These are phyloP conservation scores for Parotocinclus haroldoi DNA, from an alignment of 2,797 vertebrate genomes.

Conservation along the genomic window DNA sequence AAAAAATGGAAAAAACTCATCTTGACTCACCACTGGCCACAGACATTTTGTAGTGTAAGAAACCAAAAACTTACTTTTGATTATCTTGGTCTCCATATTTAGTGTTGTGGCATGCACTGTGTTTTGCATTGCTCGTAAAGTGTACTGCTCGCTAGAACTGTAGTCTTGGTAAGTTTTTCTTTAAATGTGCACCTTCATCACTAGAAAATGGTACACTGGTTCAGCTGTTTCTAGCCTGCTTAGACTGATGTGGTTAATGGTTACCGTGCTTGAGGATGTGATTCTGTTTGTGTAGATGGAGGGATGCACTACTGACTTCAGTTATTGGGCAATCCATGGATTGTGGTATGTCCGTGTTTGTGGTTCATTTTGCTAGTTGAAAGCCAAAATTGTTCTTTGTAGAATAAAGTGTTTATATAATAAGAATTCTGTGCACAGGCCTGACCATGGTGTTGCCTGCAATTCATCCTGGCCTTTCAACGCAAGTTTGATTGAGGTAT, in stretches of 20 bases:
- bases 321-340: conserved; percentile 75
- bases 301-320: conserved; percentile 62
- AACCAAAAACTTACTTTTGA: conserved; percentile 23
- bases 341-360: conserved; percentile 64
- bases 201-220: no score
- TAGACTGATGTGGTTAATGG: neutral
- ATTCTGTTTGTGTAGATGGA: conserved; percentile 59
- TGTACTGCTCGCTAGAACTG: neutral
- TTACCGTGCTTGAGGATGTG: neutral
- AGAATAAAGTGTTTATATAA: neutral
- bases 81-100: neutral
- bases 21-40: conserved; percentile 78
- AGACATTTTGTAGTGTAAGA: conserved; percentile 69
- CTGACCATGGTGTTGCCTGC: conserved; percentile 62
- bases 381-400: neutral
- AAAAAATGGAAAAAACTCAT: conserved; percentile 71
- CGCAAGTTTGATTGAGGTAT: conserved; percentile 67
- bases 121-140: neutral
- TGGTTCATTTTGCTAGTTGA: neutral
- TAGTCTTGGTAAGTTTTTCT: no score
- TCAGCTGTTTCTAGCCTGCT: no score
- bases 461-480: conserved; percentile 76
- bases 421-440: conserved; percentile 58
- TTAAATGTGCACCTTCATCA: no score
- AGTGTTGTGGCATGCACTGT: neutral